These are phyloP conservation scores for Drosophila ficusphila DNA, from an alignment of 1,140 invertebrate species.

Conservation along the genomic window DNA sequence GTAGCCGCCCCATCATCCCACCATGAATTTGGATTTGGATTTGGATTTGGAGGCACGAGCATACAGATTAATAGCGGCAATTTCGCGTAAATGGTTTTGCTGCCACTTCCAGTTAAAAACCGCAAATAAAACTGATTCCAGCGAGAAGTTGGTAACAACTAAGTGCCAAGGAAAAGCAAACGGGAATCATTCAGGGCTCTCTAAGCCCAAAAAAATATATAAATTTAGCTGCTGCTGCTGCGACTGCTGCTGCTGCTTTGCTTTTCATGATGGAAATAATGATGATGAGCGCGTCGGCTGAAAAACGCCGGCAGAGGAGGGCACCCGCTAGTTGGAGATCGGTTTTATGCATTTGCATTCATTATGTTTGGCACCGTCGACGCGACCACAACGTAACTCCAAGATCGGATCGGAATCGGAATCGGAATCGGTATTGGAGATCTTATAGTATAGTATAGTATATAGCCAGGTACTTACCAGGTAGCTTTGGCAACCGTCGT, in stretches of 20 bases:
- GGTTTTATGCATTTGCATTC: slow-evolving; percentile 78
- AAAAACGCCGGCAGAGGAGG: slow-evolving; percentile 30
- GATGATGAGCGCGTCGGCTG: slow-evolving; percentile 32
- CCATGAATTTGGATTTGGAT: background rate
- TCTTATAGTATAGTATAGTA: background rate
- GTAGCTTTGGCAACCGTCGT: slow-evolving; percentile 19
- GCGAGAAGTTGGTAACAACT: slow-evolving; percentile 52
- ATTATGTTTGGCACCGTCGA: slow-evolving; percentile 78
- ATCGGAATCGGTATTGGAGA: slow-evolving; percentile 7
- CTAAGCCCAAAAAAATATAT: slow-evolving; percentile 19
- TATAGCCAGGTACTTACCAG: slow-evolving; percentile 9
- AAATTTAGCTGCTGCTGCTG: slow-evolving; percentile 8
- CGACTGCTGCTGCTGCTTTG: slow-evolving; percentile 7
- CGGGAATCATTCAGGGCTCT: slow-evolving; percentile 38
- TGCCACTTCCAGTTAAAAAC: slow-evolving; percentile 49
- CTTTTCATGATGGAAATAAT: slow-evolving; percentile 34
- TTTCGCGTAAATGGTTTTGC: slow-evolving; percentile 37
- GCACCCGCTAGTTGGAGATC: slow-evolving; percentile 65
- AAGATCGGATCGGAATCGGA: slow-evolving; percentile 14
- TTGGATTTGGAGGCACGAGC: background rate
- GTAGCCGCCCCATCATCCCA: slow-evolving; percentile 53
- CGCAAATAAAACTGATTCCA: slow-evolving; percentile 55
- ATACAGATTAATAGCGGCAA: slow-evolving; percentile 66
- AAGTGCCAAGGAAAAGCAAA: slow-evolving; percentile 55
- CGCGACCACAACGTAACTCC: slow-evolving; percentile 63